Evolutionary conservation across 1,140 invertebrate genomes (phyloP).

Genomic region (fruit fly (Drosophila melanogaster)): DNA sequence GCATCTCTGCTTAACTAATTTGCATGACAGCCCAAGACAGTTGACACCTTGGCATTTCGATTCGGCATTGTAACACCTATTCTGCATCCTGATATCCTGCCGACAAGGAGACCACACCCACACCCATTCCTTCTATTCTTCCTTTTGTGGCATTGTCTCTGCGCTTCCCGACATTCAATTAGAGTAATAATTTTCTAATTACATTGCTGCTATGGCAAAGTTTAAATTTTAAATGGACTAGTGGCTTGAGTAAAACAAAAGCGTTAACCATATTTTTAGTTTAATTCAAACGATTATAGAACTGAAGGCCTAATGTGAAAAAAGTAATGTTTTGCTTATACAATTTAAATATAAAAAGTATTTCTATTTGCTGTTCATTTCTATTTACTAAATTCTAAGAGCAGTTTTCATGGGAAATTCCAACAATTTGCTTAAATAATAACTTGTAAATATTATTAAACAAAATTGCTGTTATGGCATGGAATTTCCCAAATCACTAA

Average conservation of each 20-base stretch:
- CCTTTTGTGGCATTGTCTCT: not conserved
- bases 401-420: not conserved
- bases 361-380: no score
- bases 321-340: not conserved
- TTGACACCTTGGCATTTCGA: slow-evolving; percentile 29
- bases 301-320: not conserved
- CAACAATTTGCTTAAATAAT: not conserved
- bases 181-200: not conserved
- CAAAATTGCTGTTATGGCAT: no score
- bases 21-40: slow-evolving; percentile 32
- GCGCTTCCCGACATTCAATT: not conserved
- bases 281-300: no score
- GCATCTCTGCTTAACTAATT: slow-evolving; percentile 23
- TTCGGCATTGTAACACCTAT: not conserved
- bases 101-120: not conserved
- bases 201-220: not conserved
- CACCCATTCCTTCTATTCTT: no score
- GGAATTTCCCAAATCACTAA: slow-evolving; percentile 1
- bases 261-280: no score
- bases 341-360: not conserved
- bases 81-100: not conserved
- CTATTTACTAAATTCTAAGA: no score
- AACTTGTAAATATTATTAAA: not conserved
- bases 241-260: no score
- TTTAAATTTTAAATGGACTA: not conserved